Base-by-base conservation (phyloP, 30 jellyfish, hydroid and myxozoan genomes). In the Catostylus mosaicus region DNA sequence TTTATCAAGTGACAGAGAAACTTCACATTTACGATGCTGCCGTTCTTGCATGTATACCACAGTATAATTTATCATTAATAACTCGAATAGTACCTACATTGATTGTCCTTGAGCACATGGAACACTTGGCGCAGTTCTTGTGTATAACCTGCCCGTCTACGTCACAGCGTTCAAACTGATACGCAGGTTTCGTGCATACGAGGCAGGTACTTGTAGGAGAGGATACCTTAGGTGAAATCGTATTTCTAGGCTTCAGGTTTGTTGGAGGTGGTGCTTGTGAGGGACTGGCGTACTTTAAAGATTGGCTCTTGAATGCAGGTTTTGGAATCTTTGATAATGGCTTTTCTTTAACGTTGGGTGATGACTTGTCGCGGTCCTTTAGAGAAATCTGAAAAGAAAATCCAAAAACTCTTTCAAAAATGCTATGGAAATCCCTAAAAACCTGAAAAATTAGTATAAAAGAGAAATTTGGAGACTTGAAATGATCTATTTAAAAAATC, bases 41-140 rank as follows among this genome's bases (percentile, higher is more conserved):
- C 29, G 82, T 52, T 69, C 92, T 74, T 11, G 80, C 86, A 59
- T 82, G 92, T 47, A 82, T 82, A 23, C 92, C 92, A 66, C 97
- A 89, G 43, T 80, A 89, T 43, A 82, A 43, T 43, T 89, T 81
- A 52, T 62, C 72, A 52, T 81, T 80, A 20, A 70, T 47, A 32
- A 89, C 89, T 30, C 71, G 68, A 38, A 89, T 89, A 0, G 89
- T 78, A 34, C 97, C 93, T 27, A 89, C 97, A 61, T 89, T 89
- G 46, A 89, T 56, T 37, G 90, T 80, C 6, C 97, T 80, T 16
- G 94, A 80, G 47, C 97, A 89, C 90, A 66, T 72, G 27, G 88
- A 78, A 43, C 97, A 89, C 67, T 82, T 82, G 52, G 97, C 97
- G 36, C 97, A 89, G 70, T 67, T 60, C 56, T 89, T 89, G 67